A percentile compares a stretch with the other conserved stretches of the same genome.
Conservation (phyloP, 2,888 invertebrate species). For the Endomychus coccineus region DNA sequence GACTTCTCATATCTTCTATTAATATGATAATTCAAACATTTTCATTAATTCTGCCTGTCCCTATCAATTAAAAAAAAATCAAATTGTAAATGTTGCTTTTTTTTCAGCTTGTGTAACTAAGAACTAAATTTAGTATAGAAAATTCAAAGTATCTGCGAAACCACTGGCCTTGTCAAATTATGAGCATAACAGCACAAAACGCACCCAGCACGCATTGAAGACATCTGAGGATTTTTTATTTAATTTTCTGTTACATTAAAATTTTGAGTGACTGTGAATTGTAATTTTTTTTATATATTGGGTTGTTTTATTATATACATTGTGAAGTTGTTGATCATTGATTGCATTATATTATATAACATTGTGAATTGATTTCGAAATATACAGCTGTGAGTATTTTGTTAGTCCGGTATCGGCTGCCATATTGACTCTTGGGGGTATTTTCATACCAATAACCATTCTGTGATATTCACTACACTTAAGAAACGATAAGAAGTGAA, state of each 20-base stretch:
- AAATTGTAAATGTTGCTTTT: too few relatives aligned
- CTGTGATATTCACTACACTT: slow-evolving; percentile 55
- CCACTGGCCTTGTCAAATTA: slow-evolving; percentile 42
- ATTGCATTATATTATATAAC: slow-evolving; percentile 18
- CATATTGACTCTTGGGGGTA: slow-evolving; percentile 38
- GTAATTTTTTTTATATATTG: slow-evolving; percentile 27
- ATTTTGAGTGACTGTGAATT: slow-evolving; percentile 45
- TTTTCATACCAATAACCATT: slow-evolving; percentile 48
- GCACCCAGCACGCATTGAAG: slow-evolving; percentile 84
- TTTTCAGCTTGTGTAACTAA: slow-evolving; percentile 62
- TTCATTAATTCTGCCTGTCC: slow-evolving; percentile 1
- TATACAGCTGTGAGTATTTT: slow-evolving; percentile 12
- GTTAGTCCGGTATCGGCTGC: slow-evolving; percentile 35
- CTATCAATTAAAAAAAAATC: background rate
- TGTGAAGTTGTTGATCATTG: slow-evolving; percentile 29
- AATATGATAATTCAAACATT: background rate
- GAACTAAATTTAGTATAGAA: slow-evolving; percentile 44
- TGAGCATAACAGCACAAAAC: slow-evolving; percentile 52
- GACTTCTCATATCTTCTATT: background rate
- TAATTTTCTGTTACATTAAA: slow-evolving; percentile 40
- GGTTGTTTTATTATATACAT: slow-evolving; percentile 19
- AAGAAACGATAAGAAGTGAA: slow-evolving; percentile 39
- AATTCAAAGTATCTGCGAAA: slow-evolving; percentile 47
- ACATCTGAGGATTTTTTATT: slow-evolving; percentile 70
- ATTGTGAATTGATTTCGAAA: slow-evolving; percentile 26